phyloP scores from a whole-genome alignment of 2,113 vertebrate species.

The Gnathonemus echidnorhynchus region DNA sequence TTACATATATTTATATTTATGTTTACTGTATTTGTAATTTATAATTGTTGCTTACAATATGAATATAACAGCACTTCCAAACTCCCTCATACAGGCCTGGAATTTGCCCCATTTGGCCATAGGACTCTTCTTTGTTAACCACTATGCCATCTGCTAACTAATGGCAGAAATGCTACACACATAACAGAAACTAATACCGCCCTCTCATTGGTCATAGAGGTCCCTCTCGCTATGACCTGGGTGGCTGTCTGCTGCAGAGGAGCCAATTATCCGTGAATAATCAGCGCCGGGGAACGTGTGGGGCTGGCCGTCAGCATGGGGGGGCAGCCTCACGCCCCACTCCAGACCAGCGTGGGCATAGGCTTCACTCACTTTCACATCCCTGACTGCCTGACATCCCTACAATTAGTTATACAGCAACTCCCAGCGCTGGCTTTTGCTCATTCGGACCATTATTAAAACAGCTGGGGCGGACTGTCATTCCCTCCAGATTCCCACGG shows the following conservation, averaged over 20 bases:
- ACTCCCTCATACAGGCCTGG: background rate
- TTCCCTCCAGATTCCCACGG: background rate
- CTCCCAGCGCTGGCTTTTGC: background rate
- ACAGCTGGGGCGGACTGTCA: background rate
- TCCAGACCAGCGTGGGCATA: background rate
- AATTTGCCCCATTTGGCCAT: background rate
- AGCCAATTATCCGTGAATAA: slow-evolving; percentile 40
- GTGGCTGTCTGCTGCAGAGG: background rate
- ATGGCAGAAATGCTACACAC: background rate
- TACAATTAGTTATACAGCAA: background rate
- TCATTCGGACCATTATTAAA: background rate
- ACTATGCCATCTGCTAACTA: background rate
- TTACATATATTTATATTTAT: background rate
- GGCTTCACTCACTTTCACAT: background rate
- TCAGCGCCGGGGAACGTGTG: slow-evolving; percentile 24
- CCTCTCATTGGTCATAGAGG: background rate
- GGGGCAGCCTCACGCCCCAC: background rate
- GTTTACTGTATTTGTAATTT: background rate
- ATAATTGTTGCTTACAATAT: background rate
- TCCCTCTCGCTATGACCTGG: background rate
- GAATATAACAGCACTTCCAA: background rate
- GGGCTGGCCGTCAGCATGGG: slow-evolving; percentile 1
- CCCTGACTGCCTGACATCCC: background rate
- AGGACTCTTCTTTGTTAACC: background rate
- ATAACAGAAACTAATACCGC: background rate